Evolutionary conservation across 2,797 vertebrate species (phyloP).

Genomic region (Gambelia wislizenii): DNA sequence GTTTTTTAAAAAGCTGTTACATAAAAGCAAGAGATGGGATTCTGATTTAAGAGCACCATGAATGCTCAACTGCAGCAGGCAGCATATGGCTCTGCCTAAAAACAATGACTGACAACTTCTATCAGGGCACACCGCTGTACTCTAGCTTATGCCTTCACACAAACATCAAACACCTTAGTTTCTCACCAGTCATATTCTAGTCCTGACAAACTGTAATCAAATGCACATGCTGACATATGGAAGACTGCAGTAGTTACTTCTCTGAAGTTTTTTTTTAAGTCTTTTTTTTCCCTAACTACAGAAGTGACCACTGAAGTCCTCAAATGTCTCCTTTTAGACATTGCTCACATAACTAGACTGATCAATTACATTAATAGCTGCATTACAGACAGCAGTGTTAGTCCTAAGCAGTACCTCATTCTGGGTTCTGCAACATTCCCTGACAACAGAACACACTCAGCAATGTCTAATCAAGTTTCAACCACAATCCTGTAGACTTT

Average conservation of each 20-base stretch:
- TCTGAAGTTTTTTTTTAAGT: neutral
- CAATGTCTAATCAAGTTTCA: neutral
- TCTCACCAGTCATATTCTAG: neutral
- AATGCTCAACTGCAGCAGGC: neutral
- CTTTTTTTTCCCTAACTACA: too few species aligned
- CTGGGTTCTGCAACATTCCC: too few species aligned
- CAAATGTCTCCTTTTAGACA: neutral
- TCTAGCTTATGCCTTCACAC: neutral
- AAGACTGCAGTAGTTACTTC: neutral
- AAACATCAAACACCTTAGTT: neutral
- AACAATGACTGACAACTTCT: neutral
- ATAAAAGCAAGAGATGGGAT: neutral
- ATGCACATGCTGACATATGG: neutral
- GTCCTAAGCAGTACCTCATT: neutral
- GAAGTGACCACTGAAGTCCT: neutral
- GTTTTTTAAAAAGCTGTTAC: neutral
- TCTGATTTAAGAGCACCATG: neutral
- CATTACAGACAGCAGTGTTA: neutral
- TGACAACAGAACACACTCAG: neutral
- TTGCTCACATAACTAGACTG: neutral
- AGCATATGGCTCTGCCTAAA: neutral
- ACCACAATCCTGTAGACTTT: neutral
- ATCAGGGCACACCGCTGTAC: neutral
- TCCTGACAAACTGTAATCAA: neutral
- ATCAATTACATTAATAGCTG: neutral